Evolutionary conservation across 2,797 vertebrate genomes (phyloP).

Genomic region (Cottoperca gobio): DNA sequence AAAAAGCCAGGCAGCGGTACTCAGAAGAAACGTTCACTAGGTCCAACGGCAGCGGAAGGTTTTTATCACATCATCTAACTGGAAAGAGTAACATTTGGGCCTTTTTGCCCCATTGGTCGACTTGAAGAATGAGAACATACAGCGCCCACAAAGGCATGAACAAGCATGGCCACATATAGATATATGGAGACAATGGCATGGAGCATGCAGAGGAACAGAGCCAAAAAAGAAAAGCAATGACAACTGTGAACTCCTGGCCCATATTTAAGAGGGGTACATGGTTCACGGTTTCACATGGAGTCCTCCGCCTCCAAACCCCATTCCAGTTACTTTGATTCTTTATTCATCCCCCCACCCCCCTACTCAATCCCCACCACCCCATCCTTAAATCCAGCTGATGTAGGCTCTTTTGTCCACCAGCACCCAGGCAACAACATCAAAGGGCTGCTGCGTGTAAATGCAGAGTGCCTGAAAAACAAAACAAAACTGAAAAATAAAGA

Average conservation of each 20-base stretch:
- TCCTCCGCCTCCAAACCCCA: slow-evolving; percentile 85
- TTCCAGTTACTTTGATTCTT: slow-evolving; percentile 86
- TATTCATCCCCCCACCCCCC: slow-evolving; percentile 72
- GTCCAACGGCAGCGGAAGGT: slow-evolving; percentile 42
- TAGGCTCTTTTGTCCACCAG: slow-evolving; percentile 87
- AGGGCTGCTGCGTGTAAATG: slow-evolving; percentile 86
- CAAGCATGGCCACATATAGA: slow-evolving; percentile 42
- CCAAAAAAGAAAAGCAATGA: slow-evolving; percentile 64
- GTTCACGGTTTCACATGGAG: slow-evolving; percentile 82
- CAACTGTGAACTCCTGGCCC: slow-evolving; percentile 73
- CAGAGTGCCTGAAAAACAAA: slow-evolving; percentile 78
- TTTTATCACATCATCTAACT: slow-evolving; percentile 52
- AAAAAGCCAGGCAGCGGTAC: slow-evolving; percentile 1
- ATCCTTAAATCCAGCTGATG: slow-evolving; percentile 85
- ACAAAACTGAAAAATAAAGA: slow-evolving; percentile 79
- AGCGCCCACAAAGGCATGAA: slow-evolving; percentile 40
- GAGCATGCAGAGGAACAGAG: slow-evolving; percentile 56
- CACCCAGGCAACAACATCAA: slow-evolving; percentile 95
- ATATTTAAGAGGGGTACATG: slow-evolving; percentile 78
- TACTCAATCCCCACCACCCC: slow-evolving; percentile 70
- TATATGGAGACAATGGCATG: slow-evolving; percentile 58
- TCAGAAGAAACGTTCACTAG: slow-evolving; percentile 6
- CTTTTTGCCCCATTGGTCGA: not conserved
- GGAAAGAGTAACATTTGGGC: slow-evolving; percentile 42
- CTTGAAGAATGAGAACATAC: slow-evolving; percentile 39